Base-by-base conservation (phyloP, 2,888 invertebrate genomes). In the Eilema sororculum region DNA sequence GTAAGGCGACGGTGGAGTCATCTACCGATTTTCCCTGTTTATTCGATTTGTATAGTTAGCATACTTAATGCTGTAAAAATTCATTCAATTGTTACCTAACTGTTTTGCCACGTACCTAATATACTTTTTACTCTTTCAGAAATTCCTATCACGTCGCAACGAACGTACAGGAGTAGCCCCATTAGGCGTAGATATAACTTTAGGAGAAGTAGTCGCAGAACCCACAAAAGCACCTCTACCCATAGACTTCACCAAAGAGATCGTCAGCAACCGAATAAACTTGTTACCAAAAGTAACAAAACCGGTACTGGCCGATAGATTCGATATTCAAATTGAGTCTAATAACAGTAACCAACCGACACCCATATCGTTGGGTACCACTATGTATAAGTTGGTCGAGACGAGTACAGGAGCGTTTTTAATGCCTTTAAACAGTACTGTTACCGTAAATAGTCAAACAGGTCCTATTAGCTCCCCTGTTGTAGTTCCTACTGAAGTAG, bases 201-300 rank as follows among this genome's bases (percentile, higher is more conserved):
- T 87, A 0, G 87, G 85, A 0, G 33, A 81, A 8, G 56, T 74
- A 0, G 62, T 83, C 0, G 41, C 69, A 2, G 73, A 77, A 0
- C 79, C 83, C 0, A 62, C 65, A 56, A 92, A 91, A 76, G 67
- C 71, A 0, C 88, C 92, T 0, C 75, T 93, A 1, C 93, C 92
- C 1, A 87, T 89, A 59, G 82, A 86, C 61, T 93, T 92, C 67
- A 89, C 84, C 1, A 85, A 90, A 72, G 61, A 77, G 12, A 85
- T 89, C 16, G 56, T 71, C 5, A 71, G 71, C 64, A 60, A 75
- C 16, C 67, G 85, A 30, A 68, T 76, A 10, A 82, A 72, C 28
- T 12, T 72, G 12, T 56, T 28, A 12, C 66, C 68, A 16, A 72
- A 72, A 69, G n/a, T n/a, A 13, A 22, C 65, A 1, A 12, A 64